Evolutionary conservation across 2,888 invertebrate genomes (phyloP).

Genomic region (Acronicta alni): DNA sequence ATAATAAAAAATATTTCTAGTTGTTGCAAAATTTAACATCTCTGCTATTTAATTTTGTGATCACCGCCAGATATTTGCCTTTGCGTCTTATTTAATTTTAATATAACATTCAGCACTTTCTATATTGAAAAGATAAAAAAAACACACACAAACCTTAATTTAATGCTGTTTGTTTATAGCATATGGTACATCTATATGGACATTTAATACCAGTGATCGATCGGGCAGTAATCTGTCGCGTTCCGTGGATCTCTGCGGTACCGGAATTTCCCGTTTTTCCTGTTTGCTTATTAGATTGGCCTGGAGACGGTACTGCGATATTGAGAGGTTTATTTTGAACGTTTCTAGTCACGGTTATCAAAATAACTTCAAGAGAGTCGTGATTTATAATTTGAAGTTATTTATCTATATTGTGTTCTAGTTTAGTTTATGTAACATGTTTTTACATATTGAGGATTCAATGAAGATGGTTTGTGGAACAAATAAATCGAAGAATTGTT

Average conservation of each 20-base stretch:
- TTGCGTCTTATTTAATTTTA: no score
- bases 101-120: no score
- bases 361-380: constrained; percentile 24
- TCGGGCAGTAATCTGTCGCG: constrained; percentile 35
- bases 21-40: no score
- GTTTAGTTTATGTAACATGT: neutral
- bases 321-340: constrained; percentile 32
- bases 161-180: neutral
- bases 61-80: no score
- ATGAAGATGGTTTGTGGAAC: no score
- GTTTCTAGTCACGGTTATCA: constrained; percentile 10
- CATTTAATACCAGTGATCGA: constrained; percentile 39
- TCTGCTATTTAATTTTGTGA: no score
- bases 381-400: constrained; percentile 25
- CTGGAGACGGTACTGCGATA: constrained; percentile 4
- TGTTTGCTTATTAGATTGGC: constrained; percentile 33
- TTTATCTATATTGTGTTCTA: constrained; percentile 6
- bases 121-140: no score
- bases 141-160: no score
- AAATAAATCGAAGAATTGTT: neutral
- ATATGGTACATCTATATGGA: neutral
- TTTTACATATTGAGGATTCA: no score
- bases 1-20: no score
- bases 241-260: constrained; percentile 13
- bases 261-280: constrained; percentile 32